Conservation (phyloP, 2,113 vertebrate species). For the Gymnorhina tibicen region DNA sequence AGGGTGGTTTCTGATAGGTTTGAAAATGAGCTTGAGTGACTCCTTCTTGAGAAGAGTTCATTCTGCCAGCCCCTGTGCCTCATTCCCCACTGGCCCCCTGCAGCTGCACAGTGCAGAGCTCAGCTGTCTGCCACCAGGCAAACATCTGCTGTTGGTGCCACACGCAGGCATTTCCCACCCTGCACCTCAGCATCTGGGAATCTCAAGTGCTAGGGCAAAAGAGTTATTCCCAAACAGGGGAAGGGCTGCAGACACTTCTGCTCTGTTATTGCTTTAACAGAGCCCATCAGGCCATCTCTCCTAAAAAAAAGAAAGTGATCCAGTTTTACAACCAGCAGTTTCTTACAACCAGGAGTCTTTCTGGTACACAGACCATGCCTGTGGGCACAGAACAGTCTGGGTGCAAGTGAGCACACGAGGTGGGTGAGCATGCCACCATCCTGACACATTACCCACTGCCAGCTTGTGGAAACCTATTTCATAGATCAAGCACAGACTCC, state of each 20-base stretch:
- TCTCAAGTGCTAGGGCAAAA: background rate
- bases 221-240: background rate
- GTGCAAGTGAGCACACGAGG: background rate
- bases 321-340: background rate
- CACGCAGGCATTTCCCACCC: background rate
- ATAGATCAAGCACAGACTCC: background rate
- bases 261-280: background rate
- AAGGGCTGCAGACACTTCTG: background rate
- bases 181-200: background rate
- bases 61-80: background rate
- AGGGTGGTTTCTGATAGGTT: background rate
- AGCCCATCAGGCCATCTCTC: background rate
- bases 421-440: background rate
- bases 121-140: background rate
- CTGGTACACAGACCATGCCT: background rate
- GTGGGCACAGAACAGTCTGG: background rate
- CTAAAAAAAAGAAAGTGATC: accelerated
- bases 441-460: background rate
- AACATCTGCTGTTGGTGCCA: background rate
- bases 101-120: background rate
- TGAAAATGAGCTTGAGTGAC: background rate
- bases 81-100: background rate
- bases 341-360: background rate
- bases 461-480: background rate
- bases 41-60: background rate